These are phyloP conservation scores for Falco concolor DNA, from an alignment of 2,797 vertebrate species.

Conservation along the genomic window DNA sequence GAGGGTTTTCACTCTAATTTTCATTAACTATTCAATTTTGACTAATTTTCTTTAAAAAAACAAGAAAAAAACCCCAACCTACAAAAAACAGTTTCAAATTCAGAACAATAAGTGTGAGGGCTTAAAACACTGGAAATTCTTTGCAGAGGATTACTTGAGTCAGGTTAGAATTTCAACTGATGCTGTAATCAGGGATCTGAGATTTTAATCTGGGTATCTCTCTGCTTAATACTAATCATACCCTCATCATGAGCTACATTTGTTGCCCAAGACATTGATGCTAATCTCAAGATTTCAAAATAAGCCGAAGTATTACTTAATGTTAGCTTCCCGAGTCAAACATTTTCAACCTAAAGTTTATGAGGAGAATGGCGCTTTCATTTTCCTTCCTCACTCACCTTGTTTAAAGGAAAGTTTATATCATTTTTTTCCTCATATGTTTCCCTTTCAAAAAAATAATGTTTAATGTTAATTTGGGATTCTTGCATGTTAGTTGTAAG, in stretches of 20 bases:
- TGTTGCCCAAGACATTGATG: background rate
- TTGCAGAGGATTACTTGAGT: background rate
- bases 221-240: background rate
- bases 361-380: background rate
- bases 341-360: background rate
- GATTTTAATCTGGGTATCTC: background rate
- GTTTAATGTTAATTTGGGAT: background rate
- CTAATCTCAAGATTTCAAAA: background rate
- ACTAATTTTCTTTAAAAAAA: background rate
- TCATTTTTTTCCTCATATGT: background rate
- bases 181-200: background rate
- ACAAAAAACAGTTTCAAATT: background rate
- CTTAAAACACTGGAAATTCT: background rate
- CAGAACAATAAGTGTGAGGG: background rate
- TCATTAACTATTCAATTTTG: background rate
- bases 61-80: background rate
- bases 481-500: background rate
- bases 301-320: background rate
- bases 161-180: background rate
- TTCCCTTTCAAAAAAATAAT: background rate
- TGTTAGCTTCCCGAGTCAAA: background rate
- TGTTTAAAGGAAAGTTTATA: background rate
- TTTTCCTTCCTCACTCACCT: background rate
- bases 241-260: background rate
- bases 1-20: background rate